These are phyloP conservation scores for Trachops cirrhosus DNA, from an alignment of 2,797 vertebrate genomes.

Conservation along the genomic window DNA sequence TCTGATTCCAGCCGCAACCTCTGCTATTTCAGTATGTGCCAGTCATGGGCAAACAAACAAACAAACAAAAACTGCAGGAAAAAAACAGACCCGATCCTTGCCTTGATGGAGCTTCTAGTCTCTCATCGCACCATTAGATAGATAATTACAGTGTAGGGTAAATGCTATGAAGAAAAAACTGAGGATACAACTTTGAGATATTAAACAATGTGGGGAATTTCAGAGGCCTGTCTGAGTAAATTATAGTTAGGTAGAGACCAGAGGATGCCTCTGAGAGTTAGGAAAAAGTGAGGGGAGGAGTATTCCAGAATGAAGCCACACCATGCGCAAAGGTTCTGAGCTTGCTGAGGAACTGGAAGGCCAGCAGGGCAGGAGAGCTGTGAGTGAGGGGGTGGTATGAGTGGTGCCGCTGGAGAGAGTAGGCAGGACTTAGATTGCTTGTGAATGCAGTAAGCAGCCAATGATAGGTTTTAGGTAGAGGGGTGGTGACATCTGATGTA, in stretches of 20 bases:
- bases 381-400: neutral
- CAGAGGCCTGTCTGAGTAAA: neutral
- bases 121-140: neutral
- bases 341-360: neutral
- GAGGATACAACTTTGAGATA: neutral
- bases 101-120: neutral
- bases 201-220: neutral
- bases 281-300: neutral
- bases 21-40: neutral
- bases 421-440: neutral
- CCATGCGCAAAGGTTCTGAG: neutral
- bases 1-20: neutral
- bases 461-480: neutral
- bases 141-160: neutral
- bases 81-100: neutral
- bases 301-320: neutral
- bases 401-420: neutral
- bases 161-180: neutral
- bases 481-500: neutral
- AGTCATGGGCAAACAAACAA: neutral
- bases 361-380: neutral
- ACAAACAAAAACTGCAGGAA: neutral
- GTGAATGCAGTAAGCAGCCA: neutral
- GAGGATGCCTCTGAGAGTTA: neutral
- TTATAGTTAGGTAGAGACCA: neutral